Evolutionary conservation across 2,888 invertebrate species (phyloP).

Genomic region (Netelia melanura): DNA sequence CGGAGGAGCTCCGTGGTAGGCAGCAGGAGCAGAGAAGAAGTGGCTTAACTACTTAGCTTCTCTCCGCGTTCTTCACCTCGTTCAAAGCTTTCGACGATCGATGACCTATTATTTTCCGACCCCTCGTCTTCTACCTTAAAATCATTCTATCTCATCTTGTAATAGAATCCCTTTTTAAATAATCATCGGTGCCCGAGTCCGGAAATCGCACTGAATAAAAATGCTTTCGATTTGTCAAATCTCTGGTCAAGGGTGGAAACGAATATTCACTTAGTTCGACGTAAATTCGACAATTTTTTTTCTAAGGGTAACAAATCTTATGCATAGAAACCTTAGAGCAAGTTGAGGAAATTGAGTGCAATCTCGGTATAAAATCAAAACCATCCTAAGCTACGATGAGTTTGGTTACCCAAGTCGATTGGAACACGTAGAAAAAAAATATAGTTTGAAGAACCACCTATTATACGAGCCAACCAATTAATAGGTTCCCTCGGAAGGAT

Average conservation of each 20-base stretch:
- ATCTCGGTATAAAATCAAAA: too few relatives aligned
- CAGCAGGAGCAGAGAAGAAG: constrained; percentile 10
- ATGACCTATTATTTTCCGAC: constrained; percentile 60
- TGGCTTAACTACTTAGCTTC: constrained; percentile 46
- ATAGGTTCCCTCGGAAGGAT: too few relatives aligned
- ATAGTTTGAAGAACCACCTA: too few relatives aligned
- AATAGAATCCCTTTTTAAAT: constrained; percentile 17
- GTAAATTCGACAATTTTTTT: too few relatives aligned
- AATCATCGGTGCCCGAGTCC: background rate
- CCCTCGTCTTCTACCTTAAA: constrained; percentile 25
- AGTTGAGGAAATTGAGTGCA: too few relatives aligned
- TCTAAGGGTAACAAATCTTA: too few relatives aligned
- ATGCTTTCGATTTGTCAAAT: too few relatives aligned
- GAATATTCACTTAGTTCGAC: background rate
- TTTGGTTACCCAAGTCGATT: too few relatives aligned
- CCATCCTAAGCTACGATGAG: too few relatives aligned
- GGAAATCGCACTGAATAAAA: background rate
- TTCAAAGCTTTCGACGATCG: constrained; percentile 52
- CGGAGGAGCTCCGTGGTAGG: constrained; percentile 9
- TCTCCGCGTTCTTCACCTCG: constrained; percentile 54
- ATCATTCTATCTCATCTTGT: constrained; percentile 6
- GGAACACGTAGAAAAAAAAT: too few relatives aligned
- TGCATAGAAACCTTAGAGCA: too few relatives aligned
- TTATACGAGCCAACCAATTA: too few relatives aligned
- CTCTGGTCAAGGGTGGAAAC: background rate